phyloP scores from a whole-genome alignment of 1,140 invertebrate genomes.

The Diorhabda sublineata region DNA sequence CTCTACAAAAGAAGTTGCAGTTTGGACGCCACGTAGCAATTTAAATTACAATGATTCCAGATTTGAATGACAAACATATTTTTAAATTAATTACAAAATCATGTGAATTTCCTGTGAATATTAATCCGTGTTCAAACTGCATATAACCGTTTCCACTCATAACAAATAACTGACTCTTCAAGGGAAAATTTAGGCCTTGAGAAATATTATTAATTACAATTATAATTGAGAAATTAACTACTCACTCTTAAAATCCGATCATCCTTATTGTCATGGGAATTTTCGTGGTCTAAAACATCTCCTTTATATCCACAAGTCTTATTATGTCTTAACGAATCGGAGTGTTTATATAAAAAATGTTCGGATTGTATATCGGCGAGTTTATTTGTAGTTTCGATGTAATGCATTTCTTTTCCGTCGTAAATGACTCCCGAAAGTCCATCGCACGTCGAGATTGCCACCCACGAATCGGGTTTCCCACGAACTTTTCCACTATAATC shows the following conservation, averaged over 20 bases:
- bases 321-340: conserved; percentile 59
- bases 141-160: too few relatives aligned
- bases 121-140: too few relatives aligned
- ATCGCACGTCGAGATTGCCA: conserved; percentile 79
- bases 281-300: conserved; percentile 33
- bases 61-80: too few relatives aligned
- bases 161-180: too few relatives aligned
- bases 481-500: conserved; percentile 78
- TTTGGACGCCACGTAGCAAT: too few relatives aligned
- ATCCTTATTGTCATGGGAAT: conserved; percentile 44
- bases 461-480: conserved; percentile 68
- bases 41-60: too few relatives aligned
- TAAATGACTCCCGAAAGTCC: conserved; percentile 75
- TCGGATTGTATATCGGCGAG: conserved; percentile 47
- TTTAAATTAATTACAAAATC: too few relatives aligned
- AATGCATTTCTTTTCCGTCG: conserved; percentile 72
- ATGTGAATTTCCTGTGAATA: too few relatives aligned
- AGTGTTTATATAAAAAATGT: conserved; percentile 68
- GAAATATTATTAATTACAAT: too few relatives aligned
- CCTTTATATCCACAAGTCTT: conserved; percentile 64
- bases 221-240: background rate
- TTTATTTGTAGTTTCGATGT: conserved; percentile 57
- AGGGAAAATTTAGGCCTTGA: too few relatives aligned
- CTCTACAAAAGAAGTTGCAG: too few relatives aligned
- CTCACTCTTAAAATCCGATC: conserved; percentile 52